Evolutionary conservation across 2,113 vertebrate species (phyloP).

Genomic region (Opisthocomus hoazin): DNA sequence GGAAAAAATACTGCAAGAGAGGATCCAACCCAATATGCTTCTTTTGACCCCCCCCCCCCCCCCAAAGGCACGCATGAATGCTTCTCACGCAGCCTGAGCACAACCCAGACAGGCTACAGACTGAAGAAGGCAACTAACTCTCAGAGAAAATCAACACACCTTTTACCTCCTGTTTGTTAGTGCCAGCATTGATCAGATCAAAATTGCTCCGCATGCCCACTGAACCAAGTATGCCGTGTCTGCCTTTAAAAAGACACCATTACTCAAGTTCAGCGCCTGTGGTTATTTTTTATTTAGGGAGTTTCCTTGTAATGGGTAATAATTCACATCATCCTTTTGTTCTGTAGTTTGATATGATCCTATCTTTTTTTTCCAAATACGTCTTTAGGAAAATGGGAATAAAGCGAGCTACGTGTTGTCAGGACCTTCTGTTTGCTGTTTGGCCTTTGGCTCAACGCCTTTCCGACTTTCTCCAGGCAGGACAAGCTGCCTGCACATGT

Average conservation of each 20-base stretch:
- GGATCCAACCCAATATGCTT: background rate
- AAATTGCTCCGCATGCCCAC: background rate
- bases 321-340: background rate
- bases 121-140: background rate
- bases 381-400: background rate
- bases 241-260: background rate
- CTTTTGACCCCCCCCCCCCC: too few relatives aligned
- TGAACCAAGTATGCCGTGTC: background rate
- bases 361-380: background rate
- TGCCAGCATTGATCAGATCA: background rate
- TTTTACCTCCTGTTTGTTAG: background rate
- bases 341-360: background rate
- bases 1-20: background rate
- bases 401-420: background rate
- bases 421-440: background rate
- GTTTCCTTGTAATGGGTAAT: background rate
- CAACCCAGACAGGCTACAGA: background rate
- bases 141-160: background rate
- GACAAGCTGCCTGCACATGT: background rate
- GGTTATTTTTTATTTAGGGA: background rate
- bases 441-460: background rate
- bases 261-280: background rate
- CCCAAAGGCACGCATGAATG: background rate
- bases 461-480: background rate
- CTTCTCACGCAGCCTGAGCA: background rate